Percentiles rank a stretch among this genome's conserved stretches.
phyloP scores from a whole-genome alignment of 1,140 invertebrate genomes.

The Sinonovacula constricta region DNA sequence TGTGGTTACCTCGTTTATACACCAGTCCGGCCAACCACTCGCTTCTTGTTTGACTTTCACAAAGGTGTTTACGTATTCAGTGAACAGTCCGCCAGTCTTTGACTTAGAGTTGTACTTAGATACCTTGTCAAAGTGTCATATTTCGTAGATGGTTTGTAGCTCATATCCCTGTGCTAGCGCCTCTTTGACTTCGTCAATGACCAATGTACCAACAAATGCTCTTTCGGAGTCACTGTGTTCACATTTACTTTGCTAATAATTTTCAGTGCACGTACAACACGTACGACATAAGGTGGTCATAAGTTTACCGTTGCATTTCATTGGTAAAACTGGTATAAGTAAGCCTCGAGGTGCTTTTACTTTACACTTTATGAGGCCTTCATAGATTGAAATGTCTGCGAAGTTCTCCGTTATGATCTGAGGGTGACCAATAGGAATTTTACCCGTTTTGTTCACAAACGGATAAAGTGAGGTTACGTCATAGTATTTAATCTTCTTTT shows the following conservation, averaged over 20 bases:
- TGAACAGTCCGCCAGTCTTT: slow-evolving; percentile 31
- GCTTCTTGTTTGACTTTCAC: slow-evolving; percentile 58
- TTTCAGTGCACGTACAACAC: slow-evolving; percentile 8
- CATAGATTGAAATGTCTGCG: not conserved
- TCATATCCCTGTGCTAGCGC: slow-evolving; percentile 1
- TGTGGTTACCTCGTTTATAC: slow-evolving; percentile 37
- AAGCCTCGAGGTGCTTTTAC: not conserved
- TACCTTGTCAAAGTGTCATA: slow-evolving; percentile 13
- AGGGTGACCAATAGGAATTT: too few relatives aligned
- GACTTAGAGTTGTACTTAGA: not conserved
- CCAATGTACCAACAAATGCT: not conserved
- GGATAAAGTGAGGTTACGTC: slow-evolving; percentile 10
- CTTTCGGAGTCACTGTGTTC: slow-evolving; percentile 7
- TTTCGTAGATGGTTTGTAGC: not conserved
- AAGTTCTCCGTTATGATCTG: too few relatives aligned
- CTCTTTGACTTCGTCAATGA: slow-evolving; percentile 24
- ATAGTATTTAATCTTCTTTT: slow-evolving; percentile 11
- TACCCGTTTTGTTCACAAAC: slow-evolving; percentile 11
- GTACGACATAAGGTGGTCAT: not conserved
- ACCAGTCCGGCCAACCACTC: too few relatives aligned
- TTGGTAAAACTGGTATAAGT: slow-evolving; percentile 17
- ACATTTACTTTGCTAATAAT: not conserved
- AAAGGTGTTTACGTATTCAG: slow-evolving; percentile 55
- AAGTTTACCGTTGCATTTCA: slow-evolving; percentile 33
- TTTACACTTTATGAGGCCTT: slow-evolving; percentile 29